Percentiles rank a stretch among this genome's conserved stretches.
Evolutionary conservation across 2,113 vertebrate species (phyloP).

Genomic region (Chitala chitala): DNA sequence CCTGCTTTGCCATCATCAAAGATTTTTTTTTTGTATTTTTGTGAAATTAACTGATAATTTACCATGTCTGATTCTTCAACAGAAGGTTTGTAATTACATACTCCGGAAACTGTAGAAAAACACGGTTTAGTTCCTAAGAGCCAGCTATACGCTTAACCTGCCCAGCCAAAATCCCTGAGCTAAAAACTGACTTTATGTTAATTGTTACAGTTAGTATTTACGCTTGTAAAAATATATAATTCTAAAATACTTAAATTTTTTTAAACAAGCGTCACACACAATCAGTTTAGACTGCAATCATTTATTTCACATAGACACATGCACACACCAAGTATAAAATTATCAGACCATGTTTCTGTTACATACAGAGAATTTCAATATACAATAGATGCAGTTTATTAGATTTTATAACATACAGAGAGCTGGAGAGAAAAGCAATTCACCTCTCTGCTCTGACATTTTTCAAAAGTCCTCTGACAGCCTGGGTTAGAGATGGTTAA

Average conservation of each 20-base stretch:
- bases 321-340: not conserved
- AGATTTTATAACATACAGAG: conserved; percentile 28
- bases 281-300: too few species aligned
- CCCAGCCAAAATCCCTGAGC: too few species aligned
- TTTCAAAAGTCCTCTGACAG: conserved; percentile 28
- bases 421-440: conserved; percentile 23
- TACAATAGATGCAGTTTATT: conserved; percentile 22
- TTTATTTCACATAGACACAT: not conserved
- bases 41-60: conserved; percentile 47
- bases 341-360: conserved; percentile 19
- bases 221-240: too few species aligned
- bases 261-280: too few species aligned
- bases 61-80: not conserved
- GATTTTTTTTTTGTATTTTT: conserved; percentile 55
- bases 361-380: conserved; percentile 25
- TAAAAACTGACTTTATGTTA: too few species aligned
- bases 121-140: too few species aligned
- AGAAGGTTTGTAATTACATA: not conserved
- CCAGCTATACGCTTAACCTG: too few species aligned
- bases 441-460: conserved; percentile 29
- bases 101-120: too few species aligned
- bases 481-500: conserved; percentile 23
- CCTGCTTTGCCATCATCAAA: conserved; percentile 85
- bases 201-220: too few species aligned
- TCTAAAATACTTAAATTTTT: too few species aligned